phyloP scores from a whole-genome alignment of 2,797 vertebrate species.

The Monodelphis domestica region DNA sequence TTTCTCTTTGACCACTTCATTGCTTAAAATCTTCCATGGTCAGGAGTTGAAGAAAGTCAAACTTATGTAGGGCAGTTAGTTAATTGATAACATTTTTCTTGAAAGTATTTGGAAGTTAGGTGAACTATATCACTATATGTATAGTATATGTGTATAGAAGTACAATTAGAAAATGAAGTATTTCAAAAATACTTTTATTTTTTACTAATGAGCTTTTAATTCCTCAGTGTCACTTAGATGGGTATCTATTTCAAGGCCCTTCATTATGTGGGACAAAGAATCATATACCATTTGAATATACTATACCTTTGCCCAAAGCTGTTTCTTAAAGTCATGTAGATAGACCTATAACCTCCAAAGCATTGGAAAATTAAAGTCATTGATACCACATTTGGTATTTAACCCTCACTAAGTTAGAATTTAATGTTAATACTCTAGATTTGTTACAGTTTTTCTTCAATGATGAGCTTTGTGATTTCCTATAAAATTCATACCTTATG shows the following conservation, averaged over 20 bases:
- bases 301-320: constrained; percentile 33
- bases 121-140: not conserved
- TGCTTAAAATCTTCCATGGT: not conserved
- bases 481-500: constrained; percentile 36
- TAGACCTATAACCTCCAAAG: constrained; percentile 5
- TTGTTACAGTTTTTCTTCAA: constrained; percentile 3
- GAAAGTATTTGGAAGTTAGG: not conserved
- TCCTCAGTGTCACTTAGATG: constrained; percentile 9
- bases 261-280: constrained; percentile 1
- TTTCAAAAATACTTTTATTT: constrained; percentile 35
- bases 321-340: constrained; percentile 8
- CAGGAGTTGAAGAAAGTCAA: not conserved
- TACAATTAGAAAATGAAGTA: not conserved
- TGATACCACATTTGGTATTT: constrained; percentile 46
- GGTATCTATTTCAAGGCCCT: not conserved
- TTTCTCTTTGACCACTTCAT: not conserved
- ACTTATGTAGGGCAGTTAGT: not conserved
- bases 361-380: constrained; percentile 7
- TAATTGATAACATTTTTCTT: not conserved
- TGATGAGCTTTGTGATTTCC: constrained; percentile 23
- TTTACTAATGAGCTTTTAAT: not conserved
- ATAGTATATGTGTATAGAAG: too few species aligned
- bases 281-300: constrained; percentile 55
- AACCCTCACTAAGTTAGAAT: not conserved
- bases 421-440: constrained; percentile 13